phyloP scores from a whole-genome alignment of 2,797 vertebrate genomes.

The Gadopsis bispinosus region DNA sequence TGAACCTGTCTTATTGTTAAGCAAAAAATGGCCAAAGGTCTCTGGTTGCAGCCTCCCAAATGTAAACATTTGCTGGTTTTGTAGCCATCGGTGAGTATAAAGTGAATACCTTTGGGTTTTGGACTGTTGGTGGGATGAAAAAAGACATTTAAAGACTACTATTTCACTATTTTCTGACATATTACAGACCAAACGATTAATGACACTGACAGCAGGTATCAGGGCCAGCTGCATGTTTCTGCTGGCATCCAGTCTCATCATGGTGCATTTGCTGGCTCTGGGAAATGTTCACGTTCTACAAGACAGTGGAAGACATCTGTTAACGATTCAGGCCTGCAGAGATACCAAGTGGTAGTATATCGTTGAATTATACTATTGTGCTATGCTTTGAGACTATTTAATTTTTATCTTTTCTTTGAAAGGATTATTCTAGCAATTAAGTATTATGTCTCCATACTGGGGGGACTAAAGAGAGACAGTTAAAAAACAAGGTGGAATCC shows the following conservation, averaged over 20 bases:
- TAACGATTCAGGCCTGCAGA: not conserved
- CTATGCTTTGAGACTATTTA: not conserved
- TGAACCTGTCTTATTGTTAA: not conserved
- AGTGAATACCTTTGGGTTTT: not conserved
- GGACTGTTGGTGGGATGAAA: not conserved
- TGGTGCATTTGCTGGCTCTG: not conserved
- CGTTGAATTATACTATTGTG: not conserved
- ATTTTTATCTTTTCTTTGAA: not conserved
- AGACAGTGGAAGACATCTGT: constrained; percentile 6
- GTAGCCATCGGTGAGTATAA: not conserved
- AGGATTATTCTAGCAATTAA: not conserved
- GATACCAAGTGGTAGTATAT: not conserved
- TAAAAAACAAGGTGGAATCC: not conserved
- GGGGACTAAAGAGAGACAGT: not conserved
- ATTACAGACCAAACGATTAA: not conserved
- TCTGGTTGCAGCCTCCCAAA: not conserved
- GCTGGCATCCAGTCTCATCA: not conserved
- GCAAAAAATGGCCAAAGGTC: not conserved
- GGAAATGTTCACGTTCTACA: constrained; percentile 31
- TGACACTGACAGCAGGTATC: not conserved
- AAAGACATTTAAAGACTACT: not conserved
- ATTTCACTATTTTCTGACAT: not conserved
- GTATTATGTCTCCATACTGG: not conserved
- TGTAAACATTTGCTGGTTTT: not conserved
- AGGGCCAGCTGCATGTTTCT: not conserved